Evolutionary conservation across 2,888 invertebrate genomes (phyloP).

Genomic region (Anodontia alba): DNA sequence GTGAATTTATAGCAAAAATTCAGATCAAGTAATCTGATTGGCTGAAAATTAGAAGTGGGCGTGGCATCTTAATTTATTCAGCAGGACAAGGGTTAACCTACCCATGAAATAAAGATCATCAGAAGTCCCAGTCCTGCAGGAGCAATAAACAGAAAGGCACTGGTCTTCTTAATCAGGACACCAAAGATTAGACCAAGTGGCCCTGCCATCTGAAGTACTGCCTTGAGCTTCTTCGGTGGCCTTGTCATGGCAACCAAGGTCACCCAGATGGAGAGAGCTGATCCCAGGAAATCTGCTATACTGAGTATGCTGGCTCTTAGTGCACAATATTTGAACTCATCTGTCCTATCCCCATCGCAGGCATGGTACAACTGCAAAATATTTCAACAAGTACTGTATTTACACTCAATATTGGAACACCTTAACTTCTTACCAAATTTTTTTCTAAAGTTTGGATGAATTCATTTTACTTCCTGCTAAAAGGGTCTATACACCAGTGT

Average conservation of each 20-base stretch:
- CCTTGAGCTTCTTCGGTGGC: constrained; percentile 86
- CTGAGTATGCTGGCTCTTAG: constrained; percentile 91
- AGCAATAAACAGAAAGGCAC: constrained; percentile 91
- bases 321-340: constrained; percentile 90
- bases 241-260: constrained; percentile 94
- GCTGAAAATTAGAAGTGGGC: too few species aligned
- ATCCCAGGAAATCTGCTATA: constrained; percentile 95
- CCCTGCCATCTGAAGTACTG: constrained; percentile 90
- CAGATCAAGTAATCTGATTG: too few species aligned
- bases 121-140: constrained; percentile 90
- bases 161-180: constrained; percentile 92
- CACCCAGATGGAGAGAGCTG: constrained; percentile 94
- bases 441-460: too few species aligned
- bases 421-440: too few species aligned
- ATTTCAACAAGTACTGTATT: too few species aligned
- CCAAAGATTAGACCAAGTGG: constrained; percentile 92
- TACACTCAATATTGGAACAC: too few species aligned
- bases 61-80: too few species aligned
- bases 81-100: too few species aligned
- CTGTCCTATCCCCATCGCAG: constrained; percentile 89
- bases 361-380: constrained; percentile 91
- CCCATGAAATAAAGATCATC: constrained; percentile 90
- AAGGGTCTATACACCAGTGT: too few species aligned
- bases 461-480: too few species aligned
- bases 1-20: too few species aligned